Base-by-base conservation (phyloP, 2,113 vertebrate species). In the Solenodon paradoxus region DNA sequence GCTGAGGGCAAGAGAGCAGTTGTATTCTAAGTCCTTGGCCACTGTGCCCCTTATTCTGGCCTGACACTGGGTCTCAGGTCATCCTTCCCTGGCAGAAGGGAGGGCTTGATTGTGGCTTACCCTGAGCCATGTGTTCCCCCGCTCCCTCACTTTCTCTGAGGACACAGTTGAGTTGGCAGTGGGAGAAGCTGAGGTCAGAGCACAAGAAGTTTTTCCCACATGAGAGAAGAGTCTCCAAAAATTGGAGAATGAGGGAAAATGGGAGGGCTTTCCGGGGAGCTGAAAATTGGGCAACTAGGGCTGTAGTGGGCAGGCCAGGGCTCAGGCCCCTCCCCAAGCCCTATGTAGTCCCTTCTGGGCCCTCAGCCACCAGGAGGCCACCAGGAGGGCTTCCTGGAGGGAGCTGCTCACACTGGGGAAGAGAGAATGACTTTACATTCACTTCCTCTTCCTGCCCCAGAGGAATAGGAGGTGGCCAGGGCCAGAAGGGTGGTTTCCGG, bases 361-460 rank as follows among this genome's bases (percentile, higher is more conserved):
- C 17, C 24, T 13, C 40, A 19, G 61, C 8, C 66, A 59, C 71
- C 68, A 88, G 38, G 49, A 59, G 68, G 63, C 49, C 78, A 12
- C 71, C 57, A 64, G 74, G 57, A 95, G 79, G 83, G 40, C 96
- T 95, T 95, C 30, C 59, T 90, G 80, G 64, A 96, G 80, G 83
- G 51, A n/a, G 32, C 53, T 57, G 22, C 32, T 38, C 30, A 12
- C 64, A 9, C 86, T 79, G 64, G 69, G 61, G 83, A 95, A 96
- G 90, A 95, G 74, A 92, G 71, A 87, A 49, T 51, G 7, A 71
- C 53, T 95, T 95, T 64, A 77, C 71, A 57, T 93, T 95, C 49
- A 97, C 95, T 97, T 97, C 97, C 95, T 97, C 88, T 97, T 97
- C 85, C 84, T 95, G 92, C 61, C 92, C 61, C 87, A 92, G 94